These are phyloP conservation scores for Taurulus bubalis DNA, from an alignment of 2,113 vertebrate species.

Conservation along the genomic window DNA sequence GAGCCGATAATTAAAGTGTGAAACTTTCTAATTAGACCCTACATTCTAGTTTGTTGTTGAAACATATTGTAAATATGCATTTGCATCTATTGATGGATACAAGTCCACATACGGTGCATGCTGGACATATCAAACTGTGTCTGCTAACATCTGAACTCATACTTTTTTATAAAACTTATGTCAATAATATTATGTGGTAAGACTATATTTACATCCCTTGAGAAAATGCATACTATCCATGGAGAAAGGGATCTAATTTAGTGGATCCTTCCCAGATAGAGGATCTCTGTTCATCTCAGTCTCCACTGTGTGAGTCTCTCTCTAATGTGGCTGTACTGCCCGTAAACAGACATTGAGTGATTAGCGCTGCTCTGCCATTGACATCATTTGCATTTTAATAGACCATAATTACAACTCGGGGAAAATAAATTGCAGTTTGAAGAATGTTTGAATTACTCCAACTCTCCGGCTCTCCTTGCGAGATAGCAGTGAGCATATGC, in stretches of 20 bases:
- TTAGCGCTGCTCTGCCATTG: constrained; percentile 80
- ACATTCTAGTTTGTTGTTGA: neutral
- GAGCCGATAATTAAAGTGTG: neutral
- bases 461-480: constrained; percentile 63
- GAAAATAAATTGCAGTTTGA: constrained; percentile 84
- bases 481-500: constrained; percentile 73
- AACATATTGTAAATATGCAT: neutral
- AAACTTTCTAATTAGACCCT: neutral
- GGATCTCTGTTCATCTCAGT: constrained; percentile 63
- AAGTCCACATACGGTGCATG: neutral
- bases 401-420: constrained; percentile 83
- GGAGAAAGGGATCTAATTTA: constrained; percentile 48
- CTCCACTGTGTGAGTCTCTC: constrained; percentile 56
- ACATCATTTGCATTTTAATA: constrained; percentile 87
- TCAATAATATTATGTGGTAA: neutral
- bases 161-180: neutral
- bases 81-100: neutral
- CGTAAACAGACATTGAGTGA: constrained; percentile 81
- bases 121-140: neutral
- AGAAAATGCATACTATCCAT: constrained; percentile 14
- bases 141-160: neutral
- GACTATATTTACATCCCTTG: constrained; percentile 7
- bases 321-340: constrained; percentile 76
- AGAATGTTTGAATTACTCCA: constrained; percentile 80
- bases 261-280: constrained; percentile 60